Conservation (phyloP, 2,797 vertebrate genomes). For the Odontamblyopus rebecca region DNA sequence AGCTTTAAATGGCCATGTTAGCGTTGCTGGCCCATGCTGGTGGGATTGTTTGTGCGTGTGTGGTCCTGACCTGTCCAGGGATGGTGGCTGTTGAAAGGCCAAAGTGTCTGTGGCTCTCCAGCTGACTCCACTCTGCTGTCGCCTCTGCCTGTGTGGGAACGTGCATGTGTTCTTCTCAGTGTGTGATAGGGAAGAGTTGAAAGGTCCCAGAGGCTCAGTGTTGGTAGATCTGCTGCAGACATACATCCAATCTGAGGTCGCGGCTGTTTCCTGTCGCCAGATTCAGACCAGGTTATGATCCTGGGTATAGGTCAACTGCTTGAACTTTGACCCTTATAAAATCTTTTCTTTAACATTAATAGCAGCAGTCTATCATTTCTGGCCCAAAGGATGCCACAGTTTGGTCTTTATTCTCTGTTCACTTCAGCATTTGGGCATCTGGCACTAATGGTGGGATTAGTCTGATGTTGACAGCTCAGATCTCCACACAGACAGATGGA, state of each 20-base stretch:
- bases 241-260: constrained; percentile 35
- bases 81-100: constrained; percentile 75
- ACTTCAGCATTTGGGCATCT: constrained; percentile 44
- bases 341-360: constrained; percentile 7
- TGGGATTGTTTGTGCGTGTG: constrained; percentile 57
- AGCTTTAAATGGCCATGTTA: constrained; percentile 20
- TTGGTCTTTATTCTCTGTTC: constrained; percentile 11
- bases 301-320: constrained; percentile 52
- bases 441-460: constrained; percentile 77
- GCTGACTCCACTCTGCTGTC: constrained; percentile 77
- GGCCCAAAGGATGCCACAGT: not conserved
- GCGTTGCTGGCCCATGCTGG: constrained; percentile 24
- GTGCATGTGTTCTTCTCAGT: constrained; percentile 35
- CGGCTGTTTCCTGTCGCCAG: constrained; percentile 67
- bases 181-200: constrained; percentile 56
- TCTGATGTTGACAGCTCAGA: constrained; percentile 69
- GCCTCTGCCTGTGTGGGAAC: constrained; percentile 50
- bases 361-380: not conserved
- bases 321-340: constrained; percentile 41
- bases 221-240: constrained; percentile 64
- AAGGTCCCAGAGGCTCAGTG: constrained; percentile 56
- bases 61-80: constrained; percentile 81
- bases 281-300: constrained; percentile 53
- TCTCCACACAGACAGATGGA: constrained; percentile 63
- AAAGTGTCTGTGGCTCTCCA: constrained; percentile 74